These are phyloP conservation scores for Orycteropus afer DNA, from an alignment of 2,113 vertebrate species.

Conservation along the genomic window DNA sequence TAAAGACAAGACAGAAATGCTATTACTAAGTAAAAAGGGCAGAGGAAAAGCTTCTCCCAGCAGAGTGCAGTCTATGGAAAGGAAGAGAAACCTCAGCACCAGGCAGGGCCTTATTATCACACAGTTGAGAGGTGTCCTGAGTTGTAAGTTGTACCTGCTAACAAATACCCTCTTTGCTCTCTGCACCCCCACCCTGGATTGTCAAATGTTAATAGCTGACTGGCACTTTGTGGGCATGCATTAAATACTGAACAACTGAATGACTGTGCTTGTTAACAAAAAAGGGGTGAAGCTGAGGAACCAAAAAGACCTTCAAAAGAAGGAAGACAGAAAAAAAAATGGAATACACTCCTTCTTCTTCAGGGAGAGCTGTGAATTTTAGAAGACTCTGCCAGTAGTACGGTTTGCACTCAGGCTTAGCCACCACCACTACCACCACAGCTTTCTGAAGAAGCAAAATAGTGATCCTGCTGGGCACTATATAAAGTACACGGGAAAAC, in stretches of 20 bases:
- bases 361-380: background rate
- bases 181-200: background rate
- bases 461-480: background rate
- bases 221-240: background rate
- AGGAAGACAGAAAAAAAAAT: background rate
- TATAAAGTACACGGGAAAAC: accelerated
- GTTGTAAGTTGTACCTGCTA: too few species aligned
- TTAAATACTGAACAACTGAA: background rate
- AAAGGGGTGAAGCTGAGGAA: accelerated
- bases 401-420: background rate
- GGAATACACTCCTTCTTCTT: background rate
- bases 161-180: too few species aligned
- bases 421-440: background rate
- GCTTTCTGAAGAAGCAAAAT: background rate
- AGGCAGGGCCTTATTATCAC: too few species aligned
- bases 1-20: background rate
- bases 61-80: too few species aligned
- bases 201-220: background rate
- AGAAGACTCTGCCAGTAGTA: too few species aligned
- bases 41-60: background rate
- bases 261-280: too few species aligned
- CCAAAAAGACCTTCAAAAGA: background rate
- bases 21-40: accelerated
- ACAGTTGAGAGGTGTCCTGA: too few species aligned
- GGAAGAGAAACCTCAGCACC: too few species aligned